These are phyloP conservation scores for Aphyosemion australe DNA, from an alignment of 2,113 vertebrate species.

Conservation along the genomic window DNA sequence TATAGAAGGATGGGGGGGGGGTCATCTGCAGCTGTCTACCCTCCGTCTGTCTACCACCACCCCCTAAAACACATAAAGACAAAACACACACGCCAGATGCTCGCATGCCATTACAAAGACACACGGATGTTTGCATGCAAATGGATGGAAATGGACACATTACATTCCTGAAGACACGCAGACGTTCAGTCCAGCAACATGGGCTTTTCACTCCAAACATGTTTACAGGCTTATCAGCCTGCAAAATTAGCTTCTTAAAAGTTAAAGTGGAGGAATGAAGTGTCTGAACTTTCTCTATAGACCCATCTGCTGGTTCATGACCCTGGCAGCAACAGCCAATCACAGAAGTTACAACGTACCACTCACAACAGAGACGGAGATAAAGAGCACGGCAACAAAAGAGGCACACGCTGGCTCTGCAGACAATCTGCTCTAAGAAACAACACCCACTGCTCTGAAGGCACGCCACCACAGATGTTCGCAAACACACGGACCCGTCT, in stretches of 20 bases:
- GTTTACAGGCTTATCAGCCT: not conserved
- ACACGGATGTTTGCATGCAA: constrained; percentile 58
- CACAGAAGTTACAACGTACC: constrained; percentile 58
- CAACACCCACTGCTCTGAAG: not conserved
- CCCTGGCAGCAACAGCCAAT: constrained; percentile 60
- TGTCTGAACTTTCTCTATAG: constrained; percentile 45
- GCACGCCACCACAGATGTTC: constrained; percentile 47
- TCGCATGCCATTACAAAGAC: constrained; percentile 56
- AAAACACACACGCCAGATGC: constrained; percentile 59
- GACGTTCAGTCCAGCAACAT: constrained; percentile 4
- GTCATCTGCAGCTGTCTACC: constrained; percentile 56
- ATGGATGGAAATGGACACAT: constrained; percentile 28
- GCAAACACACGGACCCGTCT: constrained; percentile 12
- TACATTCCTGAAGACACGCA: constrained; percentile 19
- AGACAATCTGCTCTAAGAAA: constrained; percentile 41
- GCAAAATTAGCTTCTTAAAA: constrained; percentile 8
- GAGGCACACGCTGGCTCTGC: constrained; percentile 64
- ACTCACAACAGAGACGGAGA: constrained; percentile 51
- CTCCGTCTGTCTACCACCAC: constrained; percentile 38
- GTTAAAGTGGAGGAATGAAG: constrained; percentile 53
- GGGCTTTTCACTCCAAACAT: not conserved
- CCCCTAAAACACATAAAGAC: constrained; percentile 29
- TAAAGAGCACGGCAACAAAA: constrained; percentile 61
- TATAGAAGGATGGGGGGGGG: constrained; percentile 19
- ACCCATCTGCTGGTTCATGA: constrained; percentile 78